phyloP scores from a whole-genome alignment of 2,113 vertebrate genomes.

The Columba livia region DNA sequence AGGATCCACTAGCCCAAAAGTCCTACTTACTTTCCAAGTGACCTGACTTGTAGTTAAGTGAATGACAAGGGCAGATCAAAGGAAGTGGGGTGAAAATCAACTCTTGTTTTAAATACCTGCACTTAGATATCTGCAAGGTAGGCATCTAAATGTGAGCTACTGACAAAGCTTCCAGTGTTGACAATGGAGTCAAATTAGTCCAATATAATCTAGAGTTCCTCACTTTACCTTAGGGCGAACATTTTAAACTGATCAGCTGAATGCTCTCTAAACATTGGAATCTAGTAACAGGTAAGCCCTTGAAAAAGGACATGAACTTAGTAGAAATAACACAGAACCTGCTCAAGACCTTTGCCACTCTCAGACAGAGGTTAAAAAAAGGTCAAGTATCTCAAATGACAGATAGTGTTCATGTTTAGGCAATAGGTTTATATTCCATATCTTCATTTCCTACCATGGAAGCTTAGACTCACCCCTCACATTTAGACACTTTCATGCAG shows the following conservation, averaged over 20 bases:
- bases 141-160: not conserved
- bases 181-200: rapidly evolving
- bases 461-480: not conserved
- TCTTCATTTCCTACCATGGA: not conserved
- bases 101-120: not conserved
- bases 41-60: not conserved
- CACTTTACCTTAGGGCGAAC: not conserved
- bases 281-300: not conserved
- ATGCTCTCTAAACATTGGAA: not conserved
- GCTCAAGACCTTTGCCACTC: not conserved
- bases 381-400: not conserved
- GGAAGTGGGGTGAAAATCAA: not conserved
- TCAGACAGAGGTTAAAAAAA: not conserved
- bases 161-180: not conserved
- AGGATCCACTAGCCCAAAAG: not conserved
- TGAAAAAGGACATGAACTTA: not conserved
- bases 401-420: not conserved
- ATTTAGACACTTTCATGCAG: not conserved
- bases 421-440: not conserved
- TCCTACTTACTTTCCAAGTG: not conserved
- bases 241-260: not conserved
- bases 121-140: not conserved
- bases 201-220: not conserved
- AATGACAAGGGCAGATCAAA: not conserved
- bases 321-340: not conserved